phyloP scores from a whole-genome alignment of 2,888 invertebrate species.

The Laothoe populi region DNA sequence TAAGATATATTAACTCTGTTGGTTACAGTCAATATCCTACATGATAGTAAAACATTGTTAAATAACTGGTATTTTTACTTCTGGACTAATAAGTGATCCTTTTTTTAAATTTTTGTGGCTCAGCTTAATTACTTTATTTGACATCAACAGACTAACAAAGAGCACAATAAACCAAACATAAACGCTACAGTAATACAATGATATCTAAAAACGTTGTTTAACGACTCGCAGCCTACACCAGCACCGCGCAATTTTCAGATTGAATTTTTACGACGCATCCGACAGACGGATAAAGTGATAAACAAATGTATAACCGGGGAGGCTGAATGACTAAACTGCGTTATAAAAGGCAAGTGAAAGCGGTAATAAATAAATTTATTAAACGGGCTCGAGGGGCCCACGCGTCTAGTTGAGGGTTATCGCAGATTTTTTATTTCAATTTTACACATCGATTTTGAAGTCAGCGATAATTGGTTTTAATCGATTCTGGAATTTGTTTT shows the following conservation, averaged over 20 bases:
- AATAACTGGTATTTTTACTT: too few species aligned
- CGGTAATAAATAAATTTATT: constrained; percentile 48
- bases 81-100: too few species aligned
- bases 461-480: neutral
- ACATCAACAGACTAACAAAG: neutral
- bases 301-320: constrained; percentile 64
- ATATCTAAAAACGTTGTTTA: constrained; percentile 25
- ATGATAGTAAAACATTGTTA: too few species aligned
- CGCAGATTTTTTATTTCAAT: neutral
- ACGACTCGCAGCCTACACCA: constrained; percentile 20
- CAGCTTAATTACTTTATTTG: neutral
- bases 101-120: too few species aligned
- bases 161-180: neutral
- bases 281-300: constrained; percentile 67
- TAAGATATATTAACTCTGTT: too few species aligned
- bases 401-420: constrained; percentile 16
- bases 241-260: constrained; percentile 70
- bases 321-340: constrained; percentile 48
- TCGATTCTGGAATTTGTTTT: neutral
- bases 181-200: constrained; percentile 20
- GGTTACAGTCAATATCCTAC: too few species aligned
- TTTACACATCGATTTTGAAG: neutral
- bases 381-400: constrained; percentile 41
- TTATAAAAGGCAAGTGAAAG: constrained; percentile 48
- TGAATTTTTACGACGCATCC: constrained; percentile 76